Conservation (phyloP, 2,113 vertebrate genomes). For the Bufo bufo region DNA sequence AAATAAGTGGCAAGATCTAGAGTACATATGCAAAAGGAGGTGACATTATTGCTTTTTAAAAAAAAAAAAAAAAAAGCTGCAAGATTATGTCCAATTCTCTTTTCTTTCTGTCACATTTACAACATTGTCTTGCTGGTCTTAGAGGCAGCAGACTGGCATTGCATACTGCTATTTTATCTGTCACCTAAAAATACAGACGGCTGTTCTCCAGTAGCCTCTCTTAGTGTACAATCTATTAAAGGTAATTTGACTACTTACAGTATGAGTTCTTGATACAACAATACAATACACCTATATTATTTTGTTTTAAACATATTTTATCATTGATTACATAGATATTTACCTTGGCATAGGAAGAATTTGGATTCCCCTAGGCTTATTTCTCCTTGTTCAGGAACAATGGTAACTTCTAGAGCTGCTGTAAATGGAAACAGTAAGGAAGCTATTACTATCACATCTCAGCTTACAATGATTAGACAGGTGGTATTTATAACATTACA, state of each 20-base stretch:
- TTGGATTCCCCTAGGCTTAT: conserved; percentile 97
- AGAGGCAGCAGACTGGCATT: background rate
- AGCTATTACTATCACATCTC: background rate
- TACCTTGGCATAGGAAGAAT: conserved; percentile 97
- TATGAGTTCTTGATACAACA: background rate
- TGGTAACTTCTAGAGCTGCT: conserved; percentile 93
- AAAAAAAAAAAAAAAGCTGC: too few relatives aligned
- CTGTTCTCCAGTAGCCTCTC: background rate
- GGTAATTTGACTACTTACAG: background rate
- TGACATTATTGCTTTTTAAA: background rate
- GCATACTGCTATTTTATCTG: background rate
- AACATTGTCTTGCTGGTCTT: background rate
- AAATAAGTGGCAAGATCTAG: background rate
- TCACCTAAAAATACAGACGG: too few relatives aligned
- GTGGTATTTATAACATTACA: background rate
- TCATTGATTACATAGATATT: conserved; percentile 44
- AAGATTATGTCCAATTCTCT: background rate
- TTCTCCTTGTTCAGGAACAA: conserved; percentile 90
- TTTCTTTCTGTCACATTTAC: background rate
- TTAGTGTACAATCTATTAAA: background rate
- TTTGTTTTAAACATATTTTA: background rate
- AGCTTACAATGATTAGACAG: background rate
- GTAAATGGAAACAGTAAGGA: conserved; percentile 54
- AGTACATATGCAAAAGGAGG: background rate
- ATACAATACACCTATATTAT: background rate